A percentile compares a stretch with the other conserved stretches of the same genome.
phyloP scores from a whole-genome alignment of 1,140 invertebrate genomes.

The Ceratina japonica region DNA sequence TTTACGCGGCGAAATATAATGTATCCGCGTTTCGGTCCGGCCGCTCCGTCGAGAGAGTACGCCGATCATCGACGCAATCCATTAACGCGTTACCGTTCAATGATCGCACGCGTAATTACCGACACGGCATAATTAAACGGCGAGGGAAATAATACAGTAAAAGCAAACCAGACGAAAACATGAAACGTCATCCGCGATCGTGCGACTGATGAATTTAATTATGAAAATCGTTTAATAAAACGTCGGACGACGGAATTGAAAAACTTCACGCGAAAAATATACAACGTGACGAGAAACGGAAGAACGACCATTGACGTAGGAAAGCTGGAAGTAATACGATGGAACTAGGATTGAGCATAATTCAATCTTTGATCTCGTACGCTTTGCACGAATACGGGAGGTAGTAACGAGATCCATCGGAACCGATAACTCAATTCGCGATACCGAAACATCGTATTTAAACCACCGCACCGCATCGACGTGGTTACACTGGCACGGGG shows the following conservation, averaged over 20 bases:
- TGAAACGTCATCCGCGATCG: too few species aligned
- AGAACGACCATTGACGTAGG: too few species aligned
- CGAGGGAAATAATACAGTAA: background rate
- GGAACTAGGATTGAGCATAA: too few species aligned
- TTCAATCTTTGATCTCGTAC: too few species aligned
- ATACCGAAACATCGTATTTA: background rate
- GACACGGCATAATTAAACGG: background rate
- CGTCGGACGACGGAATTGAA: too few species aligned
- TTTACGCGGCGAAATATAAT: constrained; percentile 58
- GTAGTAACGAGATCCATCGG: background rate
- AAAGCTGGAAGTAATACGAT: too few species aligned
- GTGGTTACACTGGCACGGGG: background rate
- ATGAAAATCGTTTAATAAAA: background rate
- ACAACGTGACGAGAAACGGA: too few species aligned
- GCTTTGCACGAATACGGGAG: too few species aligned
- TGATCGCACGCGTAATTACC: constrained; percentile 43
- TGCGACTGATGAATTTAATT: background rate
- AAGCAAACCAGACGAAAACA: background rate
- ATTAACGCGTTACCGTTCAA: constrained; percentile 12
- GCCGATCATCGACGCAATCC: constrained; percentile 43
- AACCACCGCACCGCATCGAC: background rate
- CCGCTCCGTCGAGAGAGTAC: constrained; percentile 37
- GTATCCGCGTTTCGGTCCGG: constrained; percentile 13
- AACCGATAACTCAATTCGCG: background rate
- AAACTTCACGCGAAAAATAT: too few species aligned